These are phyloP conservation scores for Lasioglossum oenotherae DNA, from an alignment of 2,888 invertebrate species.

Conservation along the genomic window DNA sequence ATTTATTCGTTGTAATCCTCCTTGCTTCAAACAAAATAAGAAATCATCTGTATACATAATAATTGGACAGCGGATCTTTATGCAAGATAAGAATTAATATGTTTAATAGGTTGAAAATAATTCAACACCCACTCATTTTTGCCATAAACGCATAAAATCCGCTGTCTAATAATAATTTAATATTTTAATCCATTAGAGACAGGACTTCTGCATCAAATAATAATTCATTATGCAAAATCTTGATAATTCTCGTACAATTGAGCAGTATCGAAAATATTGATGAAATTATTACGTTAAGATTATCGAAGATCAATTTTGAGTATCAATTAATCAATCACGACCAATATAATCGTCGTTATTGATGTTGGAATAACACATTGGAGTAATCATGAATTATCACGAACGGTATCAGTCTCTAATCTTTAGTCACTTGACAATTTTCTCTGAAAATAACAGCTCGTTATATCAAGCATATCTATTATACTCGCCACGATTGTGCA, in stretches of 20 bases:
- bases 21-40: neutral
- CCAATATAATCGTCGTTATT: slow-evolving; percentile 35
- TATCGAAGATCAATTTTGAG: neutral
- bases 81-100: too few species aligned
- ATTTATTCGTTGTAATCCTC: neutral
- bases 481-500: neutral
- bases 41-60: neutral
- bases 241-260: neutral
- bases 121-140: too few species aligned
- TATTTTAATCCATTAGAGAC: neutral
- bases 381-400: slow-evolving; percentile 37
- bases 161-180: neutral
- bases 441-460: slow-evolving; percentile 37
- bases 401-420: slow-evolving; percentile 20
- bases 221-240: too few species aligned
- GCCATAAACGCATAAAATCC: too few species aligned
- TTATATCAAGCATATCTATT: slow-evolving; percentile 13
- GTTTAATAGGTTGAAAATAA: too few species aligned
- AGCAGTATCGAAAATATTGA: neutral
- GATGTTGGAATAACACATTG: slow-evolving; percentile 41
- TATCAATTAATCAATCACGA: slow-evolving; percentile 39
- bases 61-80: too few species aligned
- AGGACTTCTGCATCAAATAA: too few species aligned
- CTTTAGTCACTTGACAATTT: slow-evolving; percentile 26
- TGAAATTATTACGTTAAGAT: neutral